Percentiles rank a stretch among this genome's conserved stretches.
These are phyloP conservation scores for Archivesica marissinica DNA, from an alignment of 1,140 invertebrate species.

Conservation along the genomic window DNA sequence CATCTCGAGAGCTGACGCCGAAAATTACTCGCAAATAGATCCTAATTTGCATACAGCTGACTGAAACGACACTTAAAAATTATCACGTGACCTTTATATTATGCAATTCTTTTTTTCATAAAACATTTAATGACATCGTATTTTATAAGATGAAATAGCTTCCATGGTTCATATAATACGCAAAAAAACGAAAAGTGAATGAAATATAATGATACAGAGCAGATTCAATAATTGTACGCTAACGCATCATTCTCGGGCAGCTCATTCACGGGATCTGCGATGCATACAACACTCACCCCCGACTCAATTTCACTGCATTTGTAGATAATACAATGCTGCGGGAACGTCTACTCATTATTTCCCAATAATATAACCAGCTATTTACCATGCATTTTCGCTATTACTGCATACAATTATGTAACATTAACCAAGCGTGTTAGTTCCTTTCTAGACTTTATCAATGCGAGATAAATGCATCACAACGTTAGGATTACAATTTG, in stretches of 20 bases:
- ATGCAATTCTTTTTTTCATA: constrained; percentile 54
- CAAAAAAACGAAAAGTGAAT: not conserved
- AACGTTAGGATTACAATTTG: too few relatives aligned
- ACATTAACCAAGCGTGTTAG: not conserved
- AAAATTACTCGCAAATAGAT: constrained; percentile 34
- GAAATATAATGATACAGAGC: not conserved
- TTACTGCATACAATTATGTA: not conserved
- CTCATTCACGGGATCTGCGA: not conserved
- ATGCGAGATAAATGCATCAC: constrained; percentile 6
- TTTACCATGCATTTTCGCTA: not conserved
- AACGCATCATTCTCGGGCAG: not conserved
- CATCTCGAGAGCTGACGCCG: constrained; percentile 48
- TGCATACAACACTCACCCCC: not conserved
- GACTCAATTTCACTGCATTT: not conserved
- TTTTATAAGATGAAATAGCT: constrained; percentile 44
- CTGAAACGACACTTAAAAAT: constrained; percentile 10
- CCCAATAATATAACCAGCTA: not conserved
- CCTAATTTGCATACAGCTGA: constrained; percentile 62
- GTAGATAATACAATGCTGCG: not conserved
- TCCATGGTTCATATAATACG: constrained; percentile 28
- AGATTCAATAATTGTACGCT: constrained; percentile 9
- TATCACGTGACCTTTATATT: constrained; percentile 54
- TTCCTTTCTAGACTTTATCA: not conserved
- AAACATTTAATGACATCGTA: constrained; percentile 43
- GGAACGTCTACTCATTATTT: not conserved